Base-by-base conservation (phyloP, 2,113 vertebrate species). In the Lycaon pictus region DNA sequence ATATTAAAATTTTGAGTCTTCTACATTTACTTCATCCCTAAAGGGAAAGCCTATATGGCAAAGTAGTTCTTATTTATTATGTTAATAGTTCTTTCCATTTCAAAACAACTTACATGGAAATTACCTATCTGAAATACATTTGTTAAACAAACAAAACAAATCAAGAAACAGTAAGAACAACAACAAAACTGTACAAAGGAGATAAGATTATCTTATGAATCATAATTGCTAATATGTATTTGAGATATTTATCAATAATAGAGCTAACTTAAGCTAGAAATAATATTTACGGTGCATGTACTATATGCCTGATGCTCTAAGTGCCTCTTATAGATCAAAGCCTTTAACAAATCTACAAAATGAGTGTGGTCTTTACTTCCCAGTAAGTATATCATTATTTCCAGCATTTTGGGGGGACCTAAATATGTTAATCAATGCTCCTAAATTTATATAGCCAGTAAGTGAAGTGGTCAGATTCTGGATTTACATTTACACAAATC, bases 161-260 rank as follows among this genome's bases (percentile, higher is more conserved):
- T 74, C 35, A 89, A 88, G 11, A 69, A 92, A 90, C 13, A 35
- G 35, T 23, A 80, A 37, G 56, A 29, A 79, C 25, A 63, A 84
- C 81, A 89, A 71, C 65, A n/a, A 93, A 85, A 53, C 16, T 62
- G 22, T 51, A 9, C 0, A 69, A 3, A 20, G 35, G 17, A 92
- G 20, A 35, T 51, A 83, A 86, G 17, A 85, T 77, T 87, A 25
- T 96, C 10, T 90, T 67, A 83, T 4, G 74, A 87, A 84, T 74
- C 16, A 11, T 84, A 74, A 74, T 71, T 82, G 7, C 15, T 88
- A 56, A 77, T 51, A 79, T 60, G 27, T 72, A 84, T 13, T 56
- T 93, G 58, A 80, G 56, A 63, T 77, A 65, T 48, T 86, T 93
- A 77, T 84, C 8, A 92, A 27, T 90, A 93, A 72, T 88, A 71